Conservation (phyloP, 2,888 invertebrate genomes). For the Heliconius ethilla region DNA sequence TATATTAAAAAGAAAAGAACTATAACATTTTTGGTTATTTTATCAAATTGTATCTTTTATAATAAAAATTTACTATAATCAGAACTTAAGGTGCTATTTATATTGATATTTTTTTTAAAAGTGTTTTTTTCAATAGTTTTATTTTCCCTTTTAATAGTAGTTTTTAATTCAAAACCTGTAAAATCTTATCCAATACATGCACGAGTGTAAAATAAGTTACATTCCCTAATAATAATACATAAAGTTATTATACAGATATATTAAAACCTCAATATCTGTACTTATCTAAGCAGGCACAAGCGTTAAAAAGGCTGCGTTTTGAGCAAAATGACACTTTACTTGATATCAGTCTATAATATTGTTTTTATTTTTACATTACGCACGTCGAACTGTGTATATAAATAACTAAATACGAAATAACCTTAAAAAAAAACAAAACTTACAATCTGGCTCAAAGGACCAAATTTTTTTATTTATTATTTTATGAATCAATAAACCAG, state of each 20-base stretch:
- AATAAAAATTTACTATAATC: too few species aligned
- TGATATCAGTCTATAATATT: conserved; percentile 39
- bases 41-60: too few species aligned
- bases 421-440: too few species aligned
- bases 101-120: too few species aligned
- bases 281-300: conserved; percentile 68
- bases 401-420: neutral
- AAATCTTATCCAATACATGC: neutral
- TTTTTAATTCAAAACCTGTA: neutral
- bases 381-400: neutral
- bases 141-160: too few species aligned
- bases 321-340: conserved; percentile 52
- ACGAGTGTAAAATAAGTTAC: conserved; percentile 5
- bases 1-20: too few species aligned
- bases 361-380: neutral
- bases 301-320: conserved; percentile 67
- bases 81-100: too few species aligned
- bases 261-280: conserved; percentile 25
- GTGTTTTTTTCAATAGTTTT: too few species aligned
- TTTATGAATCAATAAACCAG: too few species aligned
- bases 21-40: too few species aligned
- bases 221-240: conserved; percentile 10
- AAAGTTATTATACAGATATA: neutral
- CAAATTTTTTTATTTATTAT: neutral
- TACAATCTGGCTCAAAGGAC: neutral